Evolutionary conservation across 2,797 vertebrate genomes (phyloP), one percentile per base, ranked within the genome.

Genomic region (Alosa sapidissima): DNA sequence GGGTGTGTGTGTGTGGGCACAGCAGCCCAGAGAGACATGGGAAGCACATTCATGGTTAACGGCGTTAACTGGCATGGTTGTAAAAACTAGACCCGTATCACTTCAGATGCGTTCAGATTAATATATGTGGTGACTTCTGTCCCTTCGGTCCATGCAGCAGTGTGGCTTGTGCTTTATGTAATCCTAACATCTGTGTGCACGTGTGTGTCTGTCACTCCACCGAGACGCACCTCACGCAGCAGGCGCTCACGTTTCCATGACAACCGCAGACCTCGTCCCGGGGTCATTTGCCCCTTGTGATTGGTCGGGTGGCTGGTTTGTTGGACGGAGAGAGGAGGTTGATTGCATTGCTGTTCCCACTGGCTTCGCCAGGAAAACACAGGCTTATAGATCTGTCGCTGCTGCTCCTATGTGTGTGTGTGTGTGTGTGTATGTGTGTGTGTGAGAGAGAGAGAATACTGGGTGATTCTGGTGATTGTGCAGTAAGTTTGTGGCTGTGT

Each of bases 201-300:
- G 41, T 51, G 3, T 8, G 11, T 24, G 24, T 5, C 14, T 1
- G 11, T 72, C 28, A 5, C 28, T 72, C 65, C 7, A 11, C 51
- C 49, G 49, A 81, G 83, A 86, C 72, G 54, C 55, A 72, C 24
- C 36, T 81, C 52, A 68, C 24, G 14, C 68, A 28, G 28, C 68
- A 28, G 28, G 5, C 21, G 11, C 28, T 28, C 45, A 47, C 83
- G 85, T 87, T 85, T 82, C 82, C 49, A 87, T 85, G 49, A 62
- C 82, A 81, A 87, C 72, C 41, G n/a, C 68, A 78, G 41, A 65
- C 47, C 82, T 85, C 65, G 81, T 16, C 33, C 81, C 13, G 28
- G 54, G 81, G 86, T 83, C 78, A 81, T 8, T 41, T 81, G 52
- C 55, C 82, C 83, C 52, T 52, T 45, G 58, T 82, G 72, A 19